Base-by-base conservation (phyloP, 2,888 invertebrate species). In the Vanessa cardui region DNA sequence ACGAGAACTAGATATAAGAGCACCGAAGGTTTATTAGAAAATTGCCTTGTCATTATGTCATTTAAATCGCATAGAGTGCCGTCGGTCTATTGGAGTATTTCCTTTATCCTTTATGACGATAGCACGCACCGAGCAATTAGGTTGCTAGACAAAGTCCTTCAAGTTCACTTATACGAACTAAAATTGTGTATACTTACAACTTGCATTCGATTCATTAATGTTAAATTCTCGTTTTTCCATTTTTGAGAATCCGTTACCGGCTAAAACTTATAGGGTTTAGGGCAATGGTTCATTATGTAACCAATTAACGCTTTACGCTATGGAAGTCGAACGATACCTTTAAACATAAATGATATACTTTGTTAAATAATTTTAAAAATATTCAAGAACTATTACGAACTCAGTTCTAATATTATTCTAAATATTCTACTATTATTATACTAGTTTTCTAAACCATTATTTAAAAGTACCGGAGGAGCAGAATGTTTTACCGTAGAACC, bases 21-120 rank as follows among this genome's bases (percentile, higher is more conserved):
- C 83, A 79, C 86, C 86, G 90, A 92, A 91, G 92, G 92, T 92
- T 92, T 92, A 92, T 92, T 92, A 92, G 92, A 92, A 92, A 92
- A 92, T 92, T 92, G 92, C 88, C 84, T 87, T 77, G 91, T 90
- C 92, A 92, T 92, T 92, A 92, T 92, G 90, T 92, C 92, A 92
- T 92, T 92, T 92, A 92, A 92, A 92, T 92, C 92, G 92, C 92
- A 92, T 92, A 91, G 90, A 92, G 89, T 88, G 85, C 89, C 87
- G 91, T 87, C 92, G 91, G 83, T 92, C 89, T 87, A 92, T 90
- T 91, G 87, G 86, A 89, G 92, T 92, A 91, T 91, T 91, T 92
- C 92, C 92, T 92, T 86, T 88, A 92, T 91, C 90, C 91, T 92
- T 86, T 89, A 86, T 92, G 92, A 91, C 89, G 91, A 86, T 87